Evolutionary conservation across 2,888 invertebrate genomes (phyloP), one percentile per base, ranked within the genome.

Genomic region (Lapara coniferarum): DNA sequence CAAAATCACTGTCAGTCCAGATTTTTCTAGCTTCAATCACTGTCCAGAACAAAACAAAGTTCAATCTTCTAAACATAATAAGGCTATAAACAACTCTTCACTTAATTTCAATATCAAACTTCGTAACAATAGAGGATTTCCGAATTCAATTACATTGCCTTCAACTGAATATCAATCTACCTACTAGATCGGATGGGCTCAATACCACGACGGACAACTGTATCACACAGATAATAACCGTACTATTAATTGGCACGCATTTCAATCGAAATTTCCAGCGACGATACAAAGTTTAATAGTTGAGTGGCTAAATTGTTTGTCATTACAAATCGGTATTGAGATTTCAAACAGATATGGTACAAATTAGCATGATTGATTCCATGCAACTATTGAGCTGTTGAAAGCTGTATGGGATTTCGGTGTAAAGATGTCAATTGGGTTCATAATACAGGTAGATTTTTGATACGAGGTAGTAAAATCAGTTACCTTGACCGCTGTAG

Each of bases 71-170:
- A 49, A 16, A 46, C 63, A 63, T 10, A 46, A 63, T 16, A 25
- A 13, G 13, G 19, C 7, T 19, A 46, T 16, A 19, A 63, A 49
- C 19, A 19, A 13, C 46, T 13, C 63, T 46, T 19, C 13, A 63
- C 19, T 19, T 49, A 63, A 63, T 49, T 49, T 12, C 8, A 16
- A 13, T 59, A 13, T 3, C 10, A 59, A 59, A 59, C 19, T 63
- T 63, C 46, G 13, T 19, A 63, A 19, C 63, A 63, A 19, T 19
- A 46, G 46, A n/a, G 59, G 49, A 12, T 16, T 16, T 46, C 63
- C 63, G 19, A 63, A 63, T 63, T 63, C 49, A 63, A 63, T 63
- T 63, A 63, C 59, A 44, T 7, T 16, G 46, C 19, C 49, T 46
- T 46, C 63, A 49, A 55, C 19, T 19, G 19, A 63, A 63, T 63